Evolutionary conservation across 2,888 invertebrate genomes (phyloP), one percentile per base, ranked within the genome.

Genomic region (Matsumyia berberina): DNA sequence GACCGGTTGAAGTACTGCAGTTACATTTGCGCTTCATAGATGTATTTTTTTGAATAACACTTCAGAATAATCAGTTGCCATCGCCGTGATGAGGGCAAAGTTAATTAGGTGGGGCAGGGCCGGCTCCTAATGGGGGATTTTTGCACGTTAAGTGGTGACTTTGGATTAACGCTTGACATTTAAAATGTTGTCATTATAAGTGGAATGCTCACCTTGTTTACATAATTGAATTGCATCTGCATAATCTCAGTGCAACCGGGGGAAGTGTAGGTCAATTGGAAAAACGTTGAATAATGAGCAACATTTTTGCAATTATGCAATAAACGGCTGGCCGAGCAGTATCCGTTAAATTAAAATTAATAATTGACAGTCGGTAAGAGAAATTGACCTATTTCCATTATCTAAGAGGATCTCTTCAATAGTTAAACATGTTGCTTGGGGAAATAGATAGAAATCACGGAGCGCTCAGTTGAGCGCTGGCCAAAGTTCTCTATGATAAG

Each of bases 131-230:
- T 60, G 82, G 39, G 39, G 39, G 42, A 37, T 74, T 83, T 79
- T 83, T 79, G 39, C 57, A 64, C 74, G 69, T 83, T 73, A 79
- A 79, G 83, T 83, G 55, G 31, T 73, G 73, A 64, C 80, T 80
- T 80, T 80, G 74, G 85, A 80, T 80, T 74, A 76, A 80, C 66
- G 58, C 85, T 85, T 85, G 85, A 80, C 85, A 74, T 85, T 85
- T 85, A 74, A 80, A 80, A 80, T 74, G 80, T 85, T 85, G 80
- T 76, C 85, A 76, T 66, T 80, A 69, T 70, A 60, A 85, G 85
- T 85, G 80, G 76, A 80, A 70, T 85, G 85, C 76, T 85, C 85
- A 85, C 74, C 80, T 80, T 85, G 74, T 85, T 85, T 85, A 74
- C 85, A 74, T 76, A 80, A 76, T 69, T 85, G 62, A 85, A 85